Evolutionary conservation across 2,888 invertebrate species (phyloP).

Genomic region (Drosophila melanocephala): DNA sequence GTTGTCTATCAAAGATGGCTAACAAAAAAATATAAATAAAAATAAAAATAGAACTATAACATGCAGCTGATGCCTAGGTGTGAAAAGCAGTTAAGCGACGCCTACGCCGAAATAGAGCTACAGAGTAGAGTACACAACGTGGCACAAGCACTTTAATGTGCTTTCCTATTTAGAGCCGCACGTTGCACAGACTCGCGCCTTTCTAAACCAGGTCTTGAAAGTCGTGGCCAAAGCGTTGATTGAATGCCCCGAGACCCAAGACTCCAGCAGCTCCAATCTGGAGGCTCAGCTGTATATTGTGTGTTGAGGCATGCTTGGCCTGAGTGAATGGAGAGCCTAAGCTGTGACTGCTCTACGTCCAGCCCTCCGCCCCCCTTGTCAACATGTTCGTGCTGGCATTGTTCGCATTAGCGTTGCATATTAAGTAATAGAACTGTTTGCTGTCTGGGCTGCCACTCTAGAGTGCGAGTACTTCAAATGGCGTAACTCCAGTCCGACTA

Average conservation of each 20-base stretch:
- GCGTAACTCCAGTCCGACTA: conserved; percentile 50
- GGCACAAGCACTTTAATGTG: conserved; percentile 19
- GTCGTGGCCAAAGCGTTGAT: conserved; percentile 68
- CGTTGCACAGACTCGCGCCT: conserved; percentile 40
- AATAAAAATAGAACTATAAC: conserved; percentile 11
- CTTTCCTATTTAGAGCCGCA: conserved; percentile 41
- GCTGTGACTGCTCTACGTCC: conserved; percentile 27
- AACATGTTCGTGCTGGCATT: conserved; percentile 66
- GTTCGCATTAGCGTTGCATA: conserved; percentile 78
- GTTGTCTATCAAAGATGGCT: conserved; percentile 15
- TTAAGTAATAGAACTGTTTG: conserved; percentile 81
- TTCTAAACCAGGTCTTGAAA: conserved; percentile 64
- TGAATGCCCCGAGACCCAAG: conserved; percentile 57
- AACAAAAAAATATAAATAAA: background rate
- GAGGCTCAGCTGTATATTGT: conserved; percentile 26
- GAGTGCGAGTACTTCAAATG: conserved; percentile 49
- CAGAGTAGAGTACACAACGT: conserved; percentile 1
- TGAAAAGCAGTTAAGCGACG: conserved; percentile 50
- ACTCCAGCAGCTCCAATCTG: conserved; percentile 10
- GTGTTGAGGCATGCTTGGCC: conserved; percentile 32
- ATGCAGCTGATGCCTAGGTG: conserved; percentile 43
- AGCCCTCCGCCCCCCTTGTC: conserved; percentile 11
- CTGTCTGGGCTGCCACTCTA: conserved; percentile 36
- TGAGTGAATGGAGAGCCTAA: conserved; percentile 48
- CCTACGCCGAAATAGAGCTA: conserved; percentile 6